Evolutionary conservation across 1,140 invertebrate genomes (phyloP), one percentile per base, ranked within the genome.

Genomic region (Conopomorpha cramerella): DNA sequence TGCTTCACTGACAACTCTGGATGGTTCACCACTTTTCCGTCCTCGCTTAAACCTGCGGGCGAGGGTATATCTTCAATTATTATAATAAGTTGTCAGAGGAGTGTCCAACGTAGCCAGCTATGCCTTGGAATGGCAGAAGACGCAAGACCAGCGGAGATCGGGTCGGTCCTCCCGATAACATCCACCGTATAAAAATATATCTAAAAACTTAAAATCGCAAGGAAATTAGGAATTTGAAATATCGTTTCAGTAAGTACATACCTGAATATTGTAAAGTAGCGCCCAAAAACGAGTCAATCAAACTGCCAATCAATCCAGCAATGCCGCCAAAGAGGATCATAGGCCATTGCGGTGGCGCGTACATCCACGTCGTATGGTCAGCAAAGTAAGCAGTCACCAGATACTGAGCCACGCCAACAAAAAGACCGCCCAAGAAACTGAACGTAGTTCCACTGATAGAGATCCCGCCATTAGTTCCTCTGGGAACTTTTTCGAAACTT

Each of bases 211-310:
- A n/a, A n/a, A n/a, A n/a, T n/a, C n/a, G n/a, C n/a, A n/a, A n/a
- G n/a, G n/a, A n/a, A n/a, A n/a, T n/a, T n/a, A n/a, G n/a, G n/a
- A n/a, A n/a, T n/a, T n/a, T n/a, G n/a, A n/a, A n/a, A n/a, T n/a
- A n/a, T n/a, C n/a, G n/a, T n/a, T n/a, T n/a, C n/a, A n/a, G n/a
- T n/a, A n/a, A 40, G 49, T 41, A 51, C 36, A 64, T 77, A 90
- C 91, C 93, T 47, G 91, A 93, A 67, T 86, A 95, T 70, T 95
- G 93, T 19, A 93, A 57, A 8, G 88, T 87, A 7, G 92, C 93
- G 18, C 93, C 93, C 28, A 95, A 68, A 10, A 93, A 36, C 0
- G 92, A 95, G 76, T 95, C 93, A 28, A 94, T 63, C 3, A 93
- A 37, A 30, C 91, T 93, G 2, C 93, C 93, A 19, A 92, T 49